Conservation (phyloP, 2,113 vertebrate species). For the Spizaetus ornatus region DNA sequence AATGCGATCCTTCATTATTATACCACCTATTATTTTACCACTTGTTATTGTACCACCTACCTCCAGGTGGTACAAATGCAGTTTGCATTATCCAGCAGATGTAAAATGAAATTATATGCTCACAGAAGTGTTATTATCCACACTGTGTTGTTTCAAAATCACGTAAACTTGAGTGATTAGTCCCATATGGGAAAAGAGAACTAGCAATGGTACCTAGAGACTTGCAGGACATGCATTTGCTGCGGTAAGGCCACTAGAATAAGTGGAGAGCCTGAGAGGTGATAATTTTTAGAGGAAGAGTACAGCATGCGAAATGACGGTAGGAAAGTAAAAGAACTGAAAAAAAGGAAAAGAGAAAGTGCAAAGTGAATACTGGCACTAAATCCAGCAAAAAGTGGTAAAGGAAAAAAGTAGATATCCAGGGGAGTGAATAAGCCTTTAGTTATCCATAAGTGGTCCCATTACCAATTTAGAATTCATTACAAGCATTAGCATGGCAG, state of each 20-base stretch:
- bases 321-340: neutral
- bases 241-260: neutral
- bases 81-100: neutral
- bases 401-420: conserved; percentile 26
- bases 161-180: neutral
- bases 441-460: conserved; percentile 63
- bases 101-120: neutral
- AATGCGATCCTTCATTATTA: neutral
- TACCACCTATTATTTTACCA: conserved; percentile 4
- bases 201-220: neutral
- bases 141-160: neutral
- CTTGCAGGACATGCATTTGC: neutral
- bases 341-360: neutral
- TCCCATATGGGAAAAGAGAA: neutral
- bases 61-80: neutral
- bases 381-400: conserved; percentile 28
- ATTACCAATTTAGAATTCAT: conserved; percentile 66
- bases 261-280: neutral
- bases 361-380: neutral
- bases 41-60: conserved; percentile 1
- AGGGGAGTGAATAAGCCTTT: conserved; percentile 54
- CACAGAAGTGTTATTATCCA: neutral
- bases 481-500: conserved; percentile 65
- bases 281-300: neutral
- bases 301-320: neutral